These are phyloP conservation scores for Xylocampa areola DNA, from an alignment of 2,888 invertebrate genomes.

Conservation along the genomic window DNA sequence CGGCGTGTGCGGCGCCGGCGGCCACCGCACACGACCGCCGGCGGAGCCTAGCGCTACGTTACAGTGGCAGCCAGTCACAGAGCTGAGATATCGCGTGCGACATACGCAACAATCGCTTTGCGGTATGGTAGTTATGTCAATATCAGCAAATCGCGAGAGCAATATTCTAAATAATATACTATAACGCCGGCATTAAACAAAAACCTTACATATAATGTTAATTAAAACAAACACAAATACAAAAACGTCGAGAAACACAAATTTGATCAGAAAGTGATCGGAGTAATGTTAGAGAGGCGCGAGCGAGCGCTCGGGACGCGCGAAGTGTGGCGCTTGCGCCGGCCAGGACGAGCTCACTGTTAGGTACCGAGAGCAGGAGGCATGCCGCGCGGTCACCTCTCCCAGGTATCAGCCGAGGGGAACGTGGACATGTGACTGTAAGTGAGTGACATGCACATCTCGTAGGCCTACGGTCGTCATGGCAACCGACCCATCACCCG, in stretches of 20 bases:
- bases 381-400: slow-evolving; percentile 23
- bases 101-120: slow-evolving; percentile 21
- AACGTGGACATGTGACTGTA: slow-evolving; percentile 3
- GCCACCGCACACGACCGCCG: slow-evolving; percentile 41
- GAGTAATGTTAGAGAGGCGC: not conserved
- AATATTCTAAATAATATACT: slow-evolving; percentile 17
- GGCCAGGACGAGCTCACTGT: slow-evolving; percentile 7
- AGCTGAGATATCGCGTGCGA: slow-evolving; percentile 17
- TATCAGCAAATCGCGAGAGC: slow-evolving; percentile 30
- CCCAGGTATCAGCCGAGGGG: not conserved
- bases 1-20: slow-evolving; percentile 41
- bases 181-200: slow-evolving; percentile 17
- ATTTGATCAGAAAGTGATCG: not conserved
- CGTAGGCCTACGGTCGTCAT: slow-evolving; percentile 45
- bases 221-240: slow-evolving; percentile 23
- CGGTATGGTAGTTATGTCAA: slow-evolving; percentile 4
- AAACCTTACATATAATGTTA: slow-evolving; percentile 25
- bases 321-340: not conserved
- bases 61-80: slow-evolving; percentile 31
- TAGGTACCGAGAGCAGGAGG: slow-evolving; percentile 40
- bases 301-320: not conserved
- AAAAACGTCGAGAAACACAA: slow-evolving; percentile 6
- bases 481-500: slow-evolving; percentile 11
- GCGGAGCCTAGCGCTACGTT: slow-evolving; percentile 10
- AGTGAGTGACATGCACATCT: slow-evolving; percentile 22